Conservation (phyloP, 2,113 vertebrate species). For the Dromas ardeola region DNA sequence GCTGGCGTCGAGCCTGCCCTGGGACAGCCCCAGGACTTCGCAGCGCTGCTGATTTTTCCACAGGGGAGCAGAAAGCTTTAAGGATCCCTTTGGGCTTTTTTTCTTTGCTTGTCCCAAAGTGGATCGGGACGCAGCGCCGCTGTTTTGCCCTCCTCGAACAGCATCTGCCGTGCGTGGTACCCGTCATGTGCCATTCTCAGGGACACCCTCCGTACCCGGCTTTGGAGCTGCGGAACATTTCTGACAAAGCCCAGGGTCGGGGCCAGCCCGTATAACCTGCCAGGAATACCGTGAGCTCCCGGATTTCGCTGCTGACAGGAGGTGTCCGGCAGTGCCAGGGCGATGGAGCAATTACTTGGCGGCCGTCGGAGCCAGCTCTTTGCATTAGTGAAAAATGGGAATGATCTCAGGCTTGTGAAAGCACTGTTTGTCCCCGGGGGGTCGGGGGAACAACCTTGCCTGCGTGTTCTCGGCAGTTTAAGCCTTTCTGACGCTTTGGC, state of each 20-base stretch:
- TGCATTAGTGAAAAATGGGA: accelerated
- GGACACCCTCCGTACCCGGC: accelerated
- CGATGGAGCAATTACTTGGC: neutral
- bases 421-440: accelerated
- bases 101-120: accelerated
- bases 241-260: neutral
- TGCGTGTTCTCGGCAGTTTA: accelerated
- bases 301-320: neutral
- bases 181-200: accelerated
- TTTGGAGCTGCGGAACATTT: accelerated
- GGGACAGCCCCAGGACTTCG: neutral
- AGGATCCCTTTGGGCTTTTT: neutral
- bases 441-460: neutral
- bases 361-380: neutral
- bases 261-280: neutral
- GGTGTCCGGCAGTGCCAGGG: neutral
- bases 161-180: accelerated
- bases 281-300: neutral
- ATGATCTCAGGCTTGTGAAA: neutral
- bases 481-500: neutral
- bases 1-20: neutral
- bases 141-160: accelerated
- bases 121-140: accelerated
- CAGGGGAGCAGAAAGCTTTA: neutral
- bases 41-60: neutral